Base-by-base conservation (phyloP, 2,888 invertebrate species). In the Tenthredo mesomela region DNA sequence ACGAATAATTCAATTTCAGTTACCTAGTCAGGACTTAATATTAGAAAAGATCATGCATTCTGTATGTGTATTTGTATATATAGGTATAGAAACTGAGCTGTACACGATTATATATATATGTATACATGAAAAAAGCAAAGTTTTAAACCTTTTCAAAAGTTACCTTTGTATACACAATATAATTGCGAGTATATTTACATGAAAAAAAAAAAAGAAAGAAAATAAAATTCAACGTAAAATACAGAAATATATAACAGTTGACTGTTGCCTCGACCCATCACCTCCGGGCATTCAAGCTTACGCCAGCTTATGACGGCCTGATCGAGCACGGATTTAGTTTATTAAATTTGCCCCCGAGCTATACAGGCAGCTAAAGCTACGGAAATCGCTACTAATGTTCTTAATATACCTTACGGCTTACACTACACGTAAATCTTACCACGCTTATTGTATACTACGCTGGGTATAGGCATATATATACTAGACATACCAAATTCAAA, bases 261-360 rank as follows among this genome's bases (percentile, higher is more conserved):
- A 73, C 67, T 67, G 29, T 67, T 67, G 67, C 67, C 67, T 67
- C 67, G 67, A 67, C 67, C 33, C 67, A 33, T 67, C 67, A 67
- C 67, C 67, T 18, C 33, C 18, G 18, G 61, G 67, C 67, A 67
- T 67, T 67, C 29, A 67, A 67, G 67, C 67, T 67, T 67, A 67
- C 67, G 67, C 67, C 25, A 67, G 67, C 67, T 67, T 67, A 67
- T 33, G 67, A 67, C 67, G 33, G 33, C 67, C 67, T 67, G 71
- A 71, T 40, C 71, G 71, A 71, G 71, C 71, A 67, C 67, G 67
- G 67, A 67, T 67, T 67, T 67, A 29, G 71, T 71, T 71, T 71
- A 71, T 71, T 71, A 71, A 71, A 71, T 73, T 73, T 73, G 6
- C 71, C 43, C 71, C 21, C 43, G 25, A 73, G 71, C 71, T 21